Base-by-base conservation (phyloP, 2,113 vertebrate species). In the Sylvia atricapilla region DNA sequence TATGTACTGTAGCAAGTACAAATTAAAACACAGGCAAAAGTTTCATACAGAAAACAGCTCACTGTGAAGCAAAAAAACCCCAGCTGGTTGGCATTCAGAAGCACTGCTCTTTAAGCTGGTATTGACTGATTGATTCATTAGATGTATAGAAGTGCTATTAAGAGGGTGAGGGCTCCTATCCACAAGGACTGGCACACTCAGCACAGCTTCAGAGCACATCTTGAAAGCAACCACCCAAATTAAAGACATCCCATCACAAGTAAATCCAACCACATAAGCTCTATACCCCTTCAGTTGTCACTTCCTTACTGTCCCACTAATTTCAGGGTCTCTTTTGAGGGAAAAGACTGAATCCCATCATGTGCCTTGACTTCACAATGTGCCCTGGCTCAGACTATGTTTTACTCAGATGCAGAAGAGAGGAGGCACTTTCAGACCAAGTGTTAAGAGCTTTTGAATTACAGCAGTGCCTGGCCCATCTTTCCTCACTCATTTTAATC, bases 51-150 rank as follows among this genome's bases (percentile, higher is more conserved):
- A 30, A 89, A 90, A 70, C 41, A 18, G 0, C 6, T 9, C 44
- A 50, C 28, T n/a, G 35, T 49, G 59, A 85, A 80, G 50, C 2
- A 33, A 68, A 70, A 52, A 82, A 25, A 0, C 1, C 12, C 24
- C 18, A 55, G 17, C 6, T 10, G 50, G 15, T 50, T 90, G 27
- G 46, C 50, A 52, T 81, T 94, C 63, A 86, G 79, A 74, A 90
- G n/a, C 63, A 83, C 39, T 86, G 35, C 33, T 94, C 37, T 91
- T 85, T 60, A 56, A 67, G 49, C 27, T 80, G 27, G 3, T 63
- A 30, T 53, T 85, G 83, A 95, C 8, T 72, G 62, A 85, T 73
- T 93, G 55, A 94, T 68, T 95, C 47, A 91, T 90, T 95, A 90
- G 63, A 58, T 59, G 10, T 52, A 56, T 7, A 68, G 27, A 83